A percentile compares a stretch with the other conserved stretches of the same genome.
Evolutionary conservation across 2,797 vertebrate genomes (phyloP).

Genomic region (Syngnathus acus): DNA sequence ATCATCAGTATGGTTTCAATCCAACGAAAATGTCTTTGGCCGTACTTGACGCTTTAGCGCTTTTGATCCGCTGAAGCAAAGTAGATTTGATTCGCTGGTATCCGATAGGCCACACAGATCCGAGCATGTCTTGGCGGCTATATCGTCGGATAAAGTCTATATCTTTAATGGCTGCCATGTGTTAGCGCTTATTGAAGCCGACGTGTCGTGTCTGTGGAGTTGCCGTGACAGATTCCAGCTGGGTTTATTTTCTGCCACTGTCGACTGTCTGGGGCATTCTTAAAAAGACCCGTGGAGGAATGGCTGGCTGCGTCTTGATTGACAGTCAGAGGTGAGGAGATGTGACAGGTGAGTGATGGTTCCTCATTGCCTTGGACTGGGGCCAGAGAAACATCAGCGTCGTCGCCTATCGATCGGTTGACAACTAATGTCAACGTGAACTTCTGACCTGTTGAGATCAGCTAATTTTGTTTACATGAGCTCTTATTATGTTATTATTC

Average conservation of each 20-base stretch:
- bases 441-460: not conserved
- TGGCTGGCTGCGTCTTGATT: not conserved
- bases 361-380: not conserved
- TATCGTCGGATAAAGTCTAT: not conserved
- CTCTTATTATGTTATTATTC: not conserved
- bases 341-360: not conserved
- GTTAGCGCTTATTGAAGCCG: not conserved
- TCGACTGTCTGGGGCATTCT: conserved; percentile 3
- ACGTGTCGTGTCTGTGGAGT: not conserved
- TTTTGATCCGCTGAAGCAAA: not conserved
- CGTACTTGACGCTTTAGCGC: not conserved
- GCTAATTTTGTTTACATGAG: not conserved
- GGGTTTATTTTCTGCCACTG: conserved; percentile 2
- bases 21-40: not conserved
- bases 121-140: not conserved
- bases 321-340: not conserved
- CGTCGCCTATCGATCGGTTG: not conserved
- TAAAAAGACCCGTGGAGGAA: not conserved
- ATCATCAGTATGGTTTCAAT: not conserved
- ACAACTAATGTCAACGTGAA: not conserved
- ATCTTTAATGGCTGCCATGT: not conserved
- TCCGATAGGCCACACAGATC: not conserved
- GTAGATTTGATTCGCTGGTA: not conserved
- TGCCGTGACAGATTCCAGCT: conserved; percentile 4
- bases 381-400: not conserved